Base-by-base conservation (phyloP, 2,797 vertebrate species). In the Bradypodion pumilum region DNA sequence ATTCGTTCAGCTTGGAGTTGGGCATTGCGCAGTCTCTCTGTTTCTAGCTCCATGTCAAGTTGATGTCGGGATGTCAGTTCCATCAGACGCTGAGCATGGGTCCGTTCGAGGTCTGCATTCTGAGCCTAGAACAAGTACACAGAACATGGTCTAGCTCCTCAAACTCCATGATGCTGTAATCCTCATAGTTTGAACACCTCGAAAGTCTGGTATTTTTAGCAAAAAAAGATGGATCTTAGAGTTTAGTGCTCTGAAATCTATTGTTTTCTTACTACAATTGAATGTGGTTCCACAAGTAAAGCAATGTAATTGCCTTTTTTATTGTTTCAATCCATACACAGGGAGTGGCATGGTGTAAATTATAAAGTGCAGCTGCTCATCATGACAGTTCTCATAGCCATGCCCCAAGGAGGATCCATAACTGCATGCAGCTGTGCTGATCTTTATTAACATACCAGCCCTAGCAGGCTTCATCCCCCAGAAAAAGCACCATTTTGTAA, bases 21-120 rank as follows among this genome's bases (percentile, higher is more conserved):
- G 78, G 93, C 79, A 46, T 88, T 90, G 49, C 85, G 95, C 74
- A 96, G 92, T 69, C 88, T 92, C 75, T 95, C 85, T 0, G 93
- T 94, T 90, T 97, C 96, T 56, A 88, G 5, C 21, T 96, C 95
- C 89, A 95, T 66, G 90, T 96, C 96, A 86, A 92, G 93, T 84
- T 94, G 95, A 93, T 96, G 96, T 69, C 69, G 94, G 23, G 94
- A 81, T 2, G 94, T 95, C 56, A 94, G 93, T 92, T 97, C 96
- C 91, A 93, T 92, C 86, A 97, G 95, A 89, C 69, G 94, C 94
- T 96, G 96, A 46, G 94, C 56, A 15, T 96, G 95, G 85, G 91
- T 83, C 62, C 89, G 96, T 86, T 97, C 95, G 93, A 94, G 62
- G 85, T 96, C 94, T 25, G 92, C 93, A 44, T 94, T 88, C 44